Base-by-base conservation (phyloP, 1,140 invertebrate genomes). In the Gryon sp. region DNA sequence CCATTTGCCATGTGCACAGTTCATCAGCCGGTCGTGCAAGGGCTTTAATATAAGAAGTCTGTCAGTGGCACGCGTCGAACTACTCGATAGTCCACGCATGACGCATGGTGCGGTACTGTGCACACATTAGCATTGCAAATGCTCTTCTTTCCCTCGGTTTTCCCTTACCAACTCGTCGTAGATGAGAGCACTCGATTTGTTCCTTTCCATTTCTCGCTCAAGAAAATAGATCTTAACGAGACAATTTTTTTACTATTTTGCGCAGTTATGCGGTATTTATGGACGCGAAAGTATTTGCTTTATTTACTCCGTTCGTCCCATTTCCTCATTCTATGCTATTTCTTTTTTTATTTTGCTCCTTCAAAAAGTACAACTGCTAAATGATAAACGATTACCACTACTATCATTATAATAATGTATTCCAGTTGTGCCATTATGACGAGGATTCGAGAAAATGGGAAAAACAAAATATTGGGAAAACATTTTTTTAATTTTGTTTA, bases 61-160 rank as follows among this genome's bases (percentile, higher is more conserved):
- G 74, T 76, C 74, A 76, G 65, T 15, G 74, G 65, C 74, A 76
- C 74, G 74, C 74, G 74, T 76, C 74, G 74, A 77, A 77, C 74
- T 60, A 57, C 66, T 72, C 74, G 60, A 77, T 77, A 77, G 66
- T 70, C 74, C 60, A 77, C 74, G 74, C 66, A 77, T 77, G 74
- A 77, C 74, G 66, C 74, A 72, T 73, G 68, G 74, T 77, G 66
- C 74, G 66, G 66, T 78, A 78, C 68, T 50, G 34, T 78, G 75
- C 68, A 63, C 75, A 46, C 62, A 78, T 78, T 73, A 78, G 68
- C 75, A 78, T 68, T 78, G 75, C 68, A 78, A 78, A 78, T 78
- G 75, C 62, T 53, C 62, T 73, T 78, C 75, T 78, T 78, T 78
- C 68, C 68, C 68, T 57, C 48, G 36, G 46, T 50, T 78, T 78